Conservation (phyloP, 2,888 invertebrate species). For the Leptothorax acervorum region DNA sequence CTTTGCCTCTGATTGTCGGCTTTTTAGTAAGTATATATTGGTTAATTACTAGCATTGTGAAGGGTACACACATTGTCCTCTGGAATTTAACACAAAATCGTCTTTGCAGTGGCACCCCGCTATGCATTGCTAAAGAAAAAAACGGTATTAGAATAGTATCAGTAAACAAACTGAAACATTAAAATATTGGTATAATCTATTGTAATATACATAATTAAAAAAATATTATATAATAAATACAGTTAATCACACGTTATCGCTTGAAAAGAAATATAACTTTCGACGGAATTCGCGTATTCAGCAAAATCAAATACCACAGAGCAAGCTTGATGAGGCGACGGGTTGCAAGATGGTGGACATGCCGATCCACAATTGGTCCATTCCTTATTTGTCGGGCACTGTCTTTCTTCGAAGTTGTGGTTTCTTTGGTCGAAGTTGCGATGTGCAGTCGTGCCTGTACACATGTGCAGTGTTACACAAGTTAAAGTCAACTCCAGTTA, state of each 20-base stretch:
- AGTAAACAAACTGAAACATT: background rate
- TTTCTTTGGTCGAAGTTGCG: too few species aligned
- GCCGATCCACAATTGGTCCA: constrained; percentile 50
- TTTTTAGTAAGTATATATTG: background rate
- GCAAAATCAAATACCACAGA: constrained; percentile 31
- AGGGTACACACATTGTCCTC: constrained; percentile 20
- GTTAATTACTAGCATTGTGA: constrained; percentile 42
- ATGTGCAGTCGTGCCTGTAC: background rate
- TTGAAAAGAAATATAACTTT: background rate
- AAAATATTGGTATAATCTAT: background rate
- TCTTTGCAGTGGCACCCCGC: constrained; percentile 59
- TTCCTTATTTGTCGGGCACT: constrained; percentile 11
- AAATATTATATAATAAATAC: background rate
- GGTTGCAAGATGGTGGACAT: constrained; percentile 45
- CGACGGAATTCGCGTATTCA: constrained; percentile 21
- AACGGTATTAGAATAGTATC: background rate
- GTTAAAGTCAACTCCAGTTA: background rate
- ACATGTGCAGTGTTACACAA: background rate
- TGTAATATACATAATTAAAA: background rate
- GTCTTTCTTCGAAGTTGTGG: background rate
- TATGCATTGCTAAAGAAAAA: constrained; percentile 59
- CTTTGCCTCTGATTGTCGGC: too few species aligned
- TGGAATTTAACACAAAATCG: constrained; percentile 24
- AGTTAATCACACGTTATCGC: background rate
- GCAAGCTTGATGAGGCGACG: background rate